Evolutionary conservation across 2,113 vertebrate genomes (phyloP), one percentile per base, ranked within the genome.

Genomic region (Puma concolor): DNA sequence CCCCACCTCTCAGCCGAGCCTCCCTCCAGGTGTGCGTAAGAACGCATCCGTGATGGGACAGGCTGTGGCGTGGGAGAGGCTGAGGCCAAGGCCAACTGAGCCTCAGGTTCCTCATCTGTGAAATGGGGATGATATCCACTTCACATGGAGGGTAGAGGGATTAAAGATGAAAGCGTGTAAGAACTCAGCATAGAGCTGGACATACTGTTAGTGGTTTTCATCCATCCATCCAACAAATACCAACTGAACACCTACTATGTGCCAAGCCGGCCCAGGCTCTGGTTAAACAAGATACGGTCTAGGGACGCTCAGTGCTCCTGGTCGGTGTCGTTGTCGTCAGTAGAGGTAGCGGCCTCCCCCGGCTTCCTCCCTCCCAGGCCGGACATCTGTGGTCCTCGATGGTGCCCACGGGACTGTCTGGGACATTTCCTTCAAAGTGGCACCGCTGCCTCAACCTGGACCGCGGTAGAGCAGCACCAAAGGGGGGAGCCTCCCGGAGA

Each of bases 291-390:
- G 29, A 33, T 7, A 33, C 7, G 48, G 72, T 1, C 0, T 16
- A 82, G 52, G 38, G 71, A 16, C 0, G 0, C 48, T 0, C 1
- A 0, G n/a, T 2, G 48, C 2, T 2, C 11, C 0, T 2, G 41
- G 31, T 4, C 13, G 7, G 31, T 1, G 0, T 54, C 31, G 19
- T 52, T 5, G 21, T 7, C n/a, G 38, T 69, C 44, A 5, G n/a
- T 7, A 16, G 74, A 4, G 17, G 7, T 0, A 4, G 33, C 5
- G 69, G 33, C 33, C 2, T 31, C 36, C 50, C 76, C 85, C 0
- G 10, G 87, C 67, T 76, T 36, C 77, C 48, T 57, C 64, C 17
- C 2, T 4, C 67, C 2, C 52, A 6, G 66, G 27, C 57, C 21
- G 94, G 64, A 79, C 88, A 11, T 33, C 27, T 0, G 29, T 17